Conservation (phyloP, 2,113 vertebrate species). For the Coreoperca whiteheadi region DNA sequence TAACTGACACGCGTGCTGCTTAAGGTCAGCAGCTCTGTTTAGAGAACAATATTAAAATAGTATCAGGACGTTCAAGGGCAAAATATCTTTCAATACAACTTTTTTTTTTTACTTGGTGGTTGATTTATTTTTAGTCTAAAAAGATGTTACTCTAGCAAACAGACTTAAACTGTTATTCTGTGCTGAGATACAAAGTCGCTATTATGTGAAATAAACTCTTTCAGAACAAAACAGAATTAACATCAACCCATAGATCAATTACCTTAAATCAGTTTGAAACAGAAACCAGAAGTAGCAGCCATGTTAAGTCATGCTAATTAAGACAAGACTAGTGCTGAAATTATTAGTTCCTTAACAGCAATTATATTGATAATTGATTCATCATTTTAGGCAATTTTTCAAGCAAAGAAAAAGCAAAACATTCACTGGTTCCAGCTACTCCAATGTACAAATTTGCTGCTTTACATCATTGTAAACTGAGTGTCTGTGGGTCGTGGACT, state of each 20-base stretch:
- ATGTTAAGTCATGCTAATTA: background rate
- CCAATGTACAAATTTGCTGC: background rate
- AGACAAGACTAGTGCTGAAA: background rate
- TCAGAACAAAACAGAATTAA: background rate
- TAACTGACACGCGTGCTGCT: slow-evolving; percentile 15
- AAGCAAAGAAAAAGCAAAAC: background rate
- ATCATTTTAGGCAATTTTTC: background rate
- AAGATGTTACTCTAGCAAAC: background rate
- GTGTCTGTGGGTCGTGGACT: background rate
- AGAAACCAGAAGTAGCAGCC: background rate
- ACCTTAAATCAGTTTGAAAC: background rate
- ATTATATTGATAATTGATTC: background rate
- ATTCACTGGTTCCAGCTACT: background rate
- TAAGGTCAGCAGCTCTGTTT: slow-evolving; percentile 35
- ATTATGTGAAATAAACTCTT: background rate
- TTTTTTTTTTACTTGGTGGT: slow-evolving; percentile 1
- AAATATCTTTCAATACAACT: slow-evolving; percentile 14
- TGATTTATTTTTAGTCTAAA: slow-evolving; percentile 35
- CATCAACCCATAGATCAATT: background rate
- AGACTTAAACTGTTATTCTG: background rate
- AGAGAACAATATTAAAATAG: slow-evolving; percentile 54
- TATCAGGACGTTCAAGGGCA: slow-evolving; percentile 16
- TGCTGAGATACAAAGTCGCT: background rate
- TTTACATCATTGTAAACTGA: background rate
- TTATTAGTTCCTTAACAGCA: background rate